Evolutionary conservation across 2,888 invertebrate genomes (phyloP).

Genomic region (Thera britannica): DNA sequence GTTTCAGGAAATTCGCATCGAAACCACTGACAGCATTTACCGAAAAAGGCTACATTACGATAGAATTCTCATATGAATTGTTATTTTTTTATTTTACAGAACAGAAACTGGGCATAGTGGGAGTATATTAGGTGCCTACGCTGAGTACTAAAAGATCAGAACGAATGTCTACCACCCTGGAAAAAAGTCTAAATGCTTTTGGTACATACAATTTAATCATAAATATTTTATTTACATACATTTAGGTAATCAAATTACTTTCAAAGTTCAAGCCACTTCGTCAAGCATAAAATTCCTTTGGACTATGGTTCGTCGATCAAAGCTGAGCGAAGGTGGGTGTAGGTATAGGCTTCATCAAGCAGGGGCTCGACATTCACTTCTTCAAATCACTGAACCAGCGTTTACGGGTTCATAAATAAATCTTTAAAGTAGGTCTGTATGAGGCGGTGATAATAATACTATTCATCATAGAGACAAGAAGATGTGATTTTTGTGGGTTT

Average conservation of each 20-base stretch:
- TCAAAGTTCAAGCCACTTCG: slow-evolving; percentile 75
- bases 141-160: too few relatives aligned
- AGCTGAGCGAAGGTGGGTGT: not conserved
- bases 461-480: too few relatives aligned
- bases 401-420: too few relatives aligned
- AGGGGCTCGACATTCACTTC: not conserved
- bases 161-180: too few relatives aligned
- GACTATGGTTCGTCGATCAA: slow-evolving; percentile 45
- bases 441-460: too few relatives aligned
- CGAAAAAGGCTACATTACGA: not conserved
- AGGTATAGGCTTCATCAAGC: not conserved
- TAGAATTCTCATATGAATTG: not conserved
- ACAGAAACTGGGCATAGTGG: too few relatives aligned
- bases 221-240: slow-evolving; percentile 42
- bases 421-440: too few relatives aligned
- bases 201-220: not conserved
- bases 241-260: slow-evolving; percentile 68
- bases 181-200: too few relatives aligned
- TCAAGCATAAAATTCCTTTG: slow-evolving; percentile 78
- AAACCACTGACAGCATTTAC: not conserved
- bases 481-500: too few relatives aligned
- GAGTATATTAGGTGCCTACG: too few relatives aligned
- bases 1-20: not conserved
- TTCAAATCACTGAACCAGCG: not conserved
- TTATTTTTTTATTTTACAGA: too few relatives aligned